Conservation (phyloP, 2,888 invertebrate species). For the Xylota segnis region DNA sequence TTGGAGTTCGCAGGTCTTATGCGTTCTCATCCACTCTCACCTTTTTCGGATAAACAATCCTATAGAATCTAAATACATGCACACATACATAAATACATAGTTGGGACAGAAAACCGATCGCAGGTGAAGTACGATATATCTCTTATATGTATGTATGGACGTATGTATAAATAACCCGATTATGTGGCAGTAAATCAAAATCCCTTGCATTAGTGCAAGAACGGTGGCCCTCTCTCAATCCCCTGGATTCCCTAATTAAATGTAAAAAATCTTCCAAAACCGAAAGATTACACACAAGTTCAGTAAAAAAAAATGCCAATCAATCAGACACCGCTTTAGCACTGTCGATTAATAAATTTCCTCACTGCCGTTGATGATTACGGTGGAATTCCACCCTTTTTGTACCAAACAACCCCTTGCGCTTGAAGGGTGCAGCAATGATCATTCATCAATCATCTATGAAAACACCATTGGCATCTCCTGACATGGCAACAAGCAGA, state of each 20-base stretch:
- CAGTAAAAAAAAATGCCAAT: conserved; percentile 54
- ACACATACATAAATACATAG: no score
- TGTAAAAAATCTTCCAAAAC: conserved; percentile 16
- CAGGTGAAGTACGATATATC: no score
- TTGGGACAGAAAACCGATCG: no score
- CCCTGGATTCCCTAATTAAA: conserved; percentile 8
- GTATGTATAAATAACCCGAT: conserved; percentile 18
- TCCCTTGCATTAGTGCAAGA: conserved; percentile 3
- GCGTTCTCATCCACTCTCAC: no score
- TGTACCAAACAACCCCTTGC: conserved; percentile 20
- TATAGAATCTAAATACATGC: no score
- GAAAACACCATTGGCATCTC: conserved; percentile 56
- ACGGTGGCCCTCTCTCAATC: not conserved
- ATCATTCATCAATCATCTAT: conserved; percentile 70
- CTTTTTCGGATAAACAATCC: no score
- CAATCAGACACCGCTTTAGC: conserved; percentile 57
- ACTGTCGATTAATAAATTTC: conserved; percentile 19
- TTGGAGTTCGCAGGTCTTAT: no score
- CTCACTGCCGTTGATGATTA: conserved; percentile 13
- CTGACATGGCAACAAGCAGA: conserved; percentile 66
- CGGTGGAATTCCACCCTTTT: conserved; percentile 47
- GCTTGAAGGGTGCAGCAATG: conserved; percentile 31
- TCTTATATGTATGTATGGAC: no score
- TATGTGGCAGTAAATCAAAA: not conserved
- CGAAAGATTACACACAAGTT: conserved; percentile 35